Evolutionary conservation across 53 echinoderm and acorn worm genomes (phyloP).

Genomic region (Actinopyga echinites): DNA sequence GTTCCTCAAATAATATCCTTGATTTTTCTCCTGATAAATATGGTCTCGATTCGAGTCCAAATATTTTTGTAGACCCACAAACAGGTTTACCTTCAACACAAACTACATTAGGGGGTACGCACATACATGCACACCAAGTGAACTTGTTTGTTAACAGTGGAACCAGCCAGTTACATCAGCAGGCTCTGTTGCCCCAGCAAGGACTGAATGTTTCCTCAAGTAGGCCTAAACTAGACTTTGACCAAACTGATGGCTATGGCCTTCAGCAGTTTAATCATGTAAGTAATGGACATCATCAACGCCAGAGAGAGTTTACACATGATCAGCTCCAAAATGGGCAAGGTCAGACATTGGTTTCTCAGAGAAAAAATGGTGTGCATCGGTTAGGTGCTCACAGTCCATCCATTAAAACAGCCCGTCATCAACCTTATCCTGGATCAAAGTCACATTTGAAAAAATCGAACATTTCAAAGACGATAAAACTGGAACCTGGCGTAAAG

Average conservation of each 20-base stretch:
- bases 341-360: slow-evolving; percentile 12
- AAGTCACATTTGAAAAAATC: slow-evolving; percentile 54
- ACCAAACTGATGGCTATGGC: neutral
- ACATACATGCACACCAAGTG: slow-evolving; percentile 52
- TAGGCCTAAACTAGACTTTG: neutral
- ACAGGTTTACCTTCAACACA: slow-evolving; percentile 79
- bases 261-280: slow-evolving; percentile 27
- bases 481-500: slow-evolving; percentile 52
- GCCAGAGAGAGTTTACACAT: neutral
- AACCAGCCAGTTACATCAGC: slow-evolving; percentile 40
- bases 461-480: slow-evolving; percentile 44
- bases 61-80: slow-evolving; percentile 90
- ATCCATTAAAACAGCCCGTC: slow-evolving; percentile 22
- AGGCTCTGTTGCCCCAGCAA: slow-evolving; percentile 12
- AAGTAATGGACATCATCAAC: slow-evolving; percentile 14
- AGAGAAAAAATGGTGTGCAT: slow-evolving; percentile 20
- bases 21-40: slow-evolving; percentile 78
- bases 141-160: slow-evolving; percentile 74
- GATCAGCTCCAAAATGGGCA: slow-evolving; percentile 34
- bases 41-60: slow-evolving; percentile 48
- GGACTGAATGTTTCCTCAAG: slow-evolving; percentile 3
- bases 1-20: slow-evolving; percentile 55
- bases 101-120: slow-evolving; percentile 24
- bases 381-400: slow-evolving; percentile 37
- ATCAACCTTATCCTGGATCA: slow-evolving; percentile 50